Percentiles rank a stretch among this genome's conserved stretches.
Conservation (phyloP, 2,113 vertebrate species). For the Lepus timidus region DNA sequence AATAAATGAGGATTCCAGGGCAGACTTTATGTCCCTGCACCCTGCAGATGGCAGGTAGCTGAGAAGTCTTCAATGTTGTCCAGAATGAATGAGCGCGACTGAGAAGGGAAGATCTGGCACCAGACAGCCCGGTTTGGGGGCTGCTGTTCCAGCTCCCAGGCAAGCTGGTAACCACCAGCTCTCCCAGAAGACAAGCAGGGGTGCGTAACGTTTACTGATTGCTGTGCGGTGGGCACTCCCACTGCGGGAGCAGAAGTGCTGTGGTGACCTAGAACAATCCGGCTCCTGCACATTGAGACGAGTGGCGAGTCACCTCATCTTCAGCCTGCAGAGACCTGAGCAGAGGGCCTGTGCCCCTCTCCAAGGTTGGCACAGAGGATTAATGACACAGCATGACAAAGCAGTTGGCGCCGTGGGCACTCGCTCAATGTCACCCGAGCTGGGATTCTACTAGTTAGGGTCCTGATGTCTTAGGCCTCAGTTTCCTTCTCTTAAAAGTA, state of each 20-base stretch:
- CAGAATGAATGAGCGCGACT: neutral
- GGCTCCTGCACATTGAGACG: accelerated
- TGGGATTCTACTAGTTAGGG: neutral
- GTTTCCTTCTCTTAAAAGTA: neutral
- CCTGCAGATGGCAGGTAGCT: neutral
- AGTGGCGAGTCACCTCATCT: neutral
- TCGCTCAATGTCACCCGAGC: too few relatives aligned
- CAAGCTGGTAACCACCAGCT: neutral
- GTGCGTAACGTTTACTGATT: accelerated
- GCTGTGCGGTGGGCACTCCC: neutral
- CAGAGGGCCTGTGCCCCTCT: neutral
- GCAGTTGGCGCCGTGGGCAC: accelerated
- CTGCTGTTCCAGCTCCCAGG: neutral
- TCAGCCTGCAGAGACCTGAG: neutral
- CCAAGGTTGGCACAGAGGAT: neutral
- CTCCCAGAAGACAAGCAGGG: neutral
- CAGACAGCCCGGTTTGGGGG: neutral
- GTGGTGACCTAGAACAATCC: accelerated
- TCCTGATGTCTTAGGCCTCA: neutral
- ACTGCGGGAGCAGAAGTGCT: neutral
- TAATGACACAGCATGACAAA: neutral
- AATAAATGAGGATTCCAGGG: neutral
- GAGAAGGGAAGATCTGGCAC: neutral
- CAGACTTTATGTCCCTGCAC: neutral
- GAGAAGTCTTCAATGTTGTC: too few relatives aligned